Evolutionary conservation across 1,140 invertebrate species (phyloP).

Genomic region (Mamestra configurata): DNA sequence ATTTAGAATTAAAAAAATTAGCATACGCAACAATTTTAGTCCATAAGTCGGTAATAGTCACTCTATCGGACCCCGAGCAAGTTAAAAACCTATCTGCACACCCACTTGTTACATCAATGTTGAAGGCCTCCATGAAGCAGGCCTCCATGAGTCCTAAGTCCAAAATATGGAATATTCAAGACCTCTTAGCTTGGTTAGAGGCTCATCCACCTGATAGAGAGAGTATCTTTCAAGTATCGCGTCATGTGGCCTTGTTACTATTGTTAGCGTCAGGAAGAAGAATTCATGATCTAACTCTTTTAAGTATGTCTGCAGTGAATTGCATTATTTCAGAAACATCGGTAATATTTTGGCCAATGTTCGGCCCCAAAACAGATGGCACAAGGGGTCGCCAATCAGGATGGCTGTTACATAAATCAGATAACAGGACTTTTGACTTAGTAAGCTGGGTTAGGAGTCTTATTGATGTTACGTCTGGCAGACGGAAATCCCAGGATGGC

Average conservation of each 20-base stretch:
- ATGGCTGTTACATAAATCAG: slow-evolving; percentile 29
- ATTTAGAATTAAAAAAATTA: neutral
- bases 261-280: slow-evolving; percentile 66
- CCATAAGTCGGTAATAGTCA: neutral
- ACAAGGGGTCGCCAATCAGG: slow-evolving; percentile 36
- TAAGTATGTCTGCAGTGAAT: slow-evolving; percentile 52
- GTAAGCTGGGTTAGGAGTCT: slow-evolving; percentile 31
- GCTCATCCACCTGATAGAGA: neutral
- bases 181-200: neutral
- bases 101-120: neutral
- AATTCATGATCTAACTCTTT: slow-evolving; percentile 69
- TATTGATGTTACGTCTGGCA: slow-evolving; percentile 17
- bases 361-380: slow-evolving; percentile 54
- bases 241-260: neutral
- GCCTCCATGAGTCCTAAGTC: neutral
- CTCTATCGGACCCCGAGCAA: neutral
- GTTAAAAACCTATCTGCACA: neutral
- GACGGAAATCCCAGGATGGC: slow-evolving; percentile 1
- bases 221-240: neutral
- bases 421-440: slow-evolving; percentile 11
- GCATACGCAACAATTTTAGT: neutral
- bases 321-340: slow-evolving; percentile 7
- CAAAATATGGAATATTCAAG: neutral
- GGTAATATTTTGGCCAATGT: slow-evolving; percentile 54
- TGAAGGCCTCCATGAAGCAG: neutral